Percentiles rank a stretch among this genome's conserved stretches.
Conservation (phyloP, 23 tunicate species). For the Styela plicata region DNA sequence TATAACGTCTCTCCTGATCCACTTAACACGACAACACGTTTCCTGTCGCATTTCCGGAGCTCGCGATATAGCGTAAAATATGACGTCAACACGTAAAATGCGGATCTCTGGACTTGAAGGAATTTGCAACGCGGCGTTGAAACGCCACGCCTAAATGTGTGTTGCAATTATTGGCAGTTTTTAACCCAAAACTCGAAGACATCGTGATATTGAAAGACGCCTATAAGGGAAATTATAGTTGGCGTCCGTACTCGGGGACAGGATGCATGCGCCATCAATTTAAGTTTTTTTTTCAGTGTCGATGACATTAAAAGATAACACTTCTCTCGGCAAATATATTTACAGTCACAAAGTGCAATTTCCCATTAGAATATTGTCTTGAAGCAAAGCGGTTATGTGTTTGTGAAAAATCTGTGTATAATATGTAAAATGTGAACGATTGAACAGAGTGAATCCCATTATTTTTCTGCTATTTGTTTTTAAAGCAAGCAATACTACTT, state of each 20-base stretch:
- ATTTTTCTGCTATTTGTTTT: no score
- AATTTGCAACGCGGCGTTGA: not conserved
- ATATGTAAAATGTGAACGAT: no score
- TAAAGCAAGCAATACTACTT: no score
- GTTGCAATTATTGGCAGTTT: not conserved
- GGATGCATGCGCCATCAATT: constrained; percentile 5
- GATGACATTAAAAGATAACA: no score
- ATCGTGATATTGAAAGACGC: constrained; percentile 1
- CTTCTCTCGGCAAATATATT: no score
- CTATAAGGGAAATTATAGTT: constrained; percentile 6
- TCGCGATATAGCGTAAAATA: not conserved
- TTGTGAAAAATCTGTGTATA: no score
- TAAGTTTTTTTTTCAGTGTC: not conserved
- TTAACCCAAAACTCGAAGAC: not conserved
- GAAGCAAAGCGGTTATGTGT: no score
- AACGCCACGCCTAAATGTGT: not conserved
- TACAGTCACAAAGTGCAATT: no score
- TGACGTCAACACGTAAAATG: not conserved
- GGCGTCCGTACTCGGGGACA: constrained; percentile 14
- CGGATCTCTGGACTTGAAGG: not conserved
- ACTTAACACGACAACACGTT: not conserved
- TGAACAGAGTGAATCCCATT: no score
- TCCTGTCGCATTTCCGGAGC: not conserved
- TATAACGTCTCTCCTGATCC: no score
- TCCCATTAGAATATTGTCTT: no score